phyloP scores from a whole-genome alignment of 2,113 vertebrate species.

The Syngnathoides biaculeatus region DNA sequence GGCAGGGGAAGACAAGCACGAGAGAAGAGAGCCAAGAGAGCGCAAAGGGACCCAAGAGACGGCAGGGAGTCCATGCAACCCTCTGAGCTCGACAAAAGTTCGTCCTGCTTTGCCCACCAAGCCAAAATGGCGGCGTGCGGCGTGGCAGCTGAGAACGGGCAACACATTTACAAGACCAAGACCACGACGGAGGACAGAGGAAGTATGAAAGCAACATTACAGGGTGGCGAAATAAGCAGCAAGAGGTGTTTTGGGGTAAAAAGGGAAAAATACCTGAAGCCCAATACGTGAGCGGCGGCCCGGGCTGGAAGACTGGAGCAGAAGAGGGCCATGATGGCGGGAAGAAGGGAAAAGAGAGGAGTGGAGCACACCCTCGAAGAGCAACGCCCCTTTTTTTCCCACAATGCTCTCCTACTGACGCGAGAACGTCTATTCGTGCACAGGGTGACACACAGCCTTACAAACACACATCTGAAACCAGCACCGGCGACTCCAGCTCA shows the following conservation, averaged over 20 bases:
- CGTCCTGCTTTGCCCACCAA: slow-evolving; percentile 43
- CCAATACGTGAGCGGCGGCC: slow-evolving; percentile 56
- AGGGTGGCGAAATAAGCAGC: slow-evolving; percentile 37
- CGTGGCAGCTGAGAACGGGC: slow-evolving; percentile 55
- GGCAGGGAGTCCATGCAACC: slow-evolving; percentile 35
- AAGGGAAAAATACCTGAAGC: slow-evolving; percentile 68
- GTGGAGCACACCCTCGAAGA: slow-evolving; percentile 69
- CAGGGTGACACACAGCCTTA: slow-evolving; percentile 61
- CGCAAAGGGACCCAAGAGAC: slow-evolving; percentile 24
- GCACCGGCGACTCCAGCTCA: slow-evolving; percentile 38
- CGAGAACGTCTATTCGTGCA: slow-evolving; percentile 63
- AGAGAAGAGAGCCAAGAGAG: slow-evolving; percentile 16
- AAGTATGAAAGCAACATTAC: slow-evolving; percentile 32
- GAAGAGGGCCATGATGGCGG: slow-evolving; percentile 74
- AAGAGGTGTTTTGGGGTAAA: slow-evolving; percentile 54
- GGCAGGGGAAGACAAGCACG: slow-evolving; percentile 19
- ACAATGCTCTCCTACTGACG: slow-evolving; percentile 73
- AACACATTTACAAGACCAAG: slow-evolving; percentile 44
- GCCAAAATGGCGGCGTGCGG: slow-evolving; percentile 67
- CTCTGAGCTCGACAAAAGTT: slow-evolving; percentile 55
- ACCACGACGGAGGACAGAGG: slow-evolving; percentile 36
- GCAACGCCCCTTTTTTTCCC: slow-evolving; percentile 70
- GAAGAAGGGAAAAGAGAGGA: slow-evolving; percentile 72
- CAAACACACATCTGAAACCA: slow-evolving; percentile 32
- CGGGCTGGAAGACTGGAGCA: slow-evolving; percentile 64